Conservation (phyloP, 2,888 invertebrate species). For the Andrena camellia region DNA sequence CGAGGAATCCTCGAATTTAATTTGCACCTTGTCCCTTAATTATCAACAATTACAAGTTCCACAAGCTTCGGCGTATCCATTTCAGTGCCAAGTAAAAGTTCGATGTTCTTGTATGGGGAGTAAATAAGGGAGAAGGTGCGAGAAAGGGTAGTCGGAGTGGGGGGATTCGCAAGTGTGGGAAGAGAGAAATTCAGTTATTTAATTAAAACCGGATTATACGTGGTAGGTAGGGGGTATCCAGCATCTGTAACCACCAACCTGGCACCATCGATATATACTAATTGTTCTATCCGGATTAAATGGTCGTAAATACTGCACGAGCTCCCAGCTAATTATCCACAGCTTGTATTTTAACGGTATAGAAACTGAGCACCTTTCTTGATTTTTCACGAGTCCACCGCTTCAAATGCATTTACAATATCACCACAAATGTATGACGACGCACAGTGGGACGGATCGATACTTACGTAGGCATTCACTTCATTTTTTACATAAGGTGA, state of each 20-base stretch:
- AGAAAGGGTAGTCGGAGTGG: not conserved
- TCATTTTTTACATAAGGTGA: too few relatives aligned
- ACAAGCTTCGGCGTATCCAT: slow-evolving; percentile 42
- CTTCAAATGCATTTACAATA: slow-evolving; percentile 5
- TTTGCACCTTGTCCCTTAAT: not conserved
- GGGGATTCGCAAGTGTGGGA: slow-evolving; percentile 28
- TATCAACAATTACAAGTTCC: slow-evolving; percentile 7
- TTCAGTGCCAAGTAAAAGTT: slow-evolving; percentile 15
- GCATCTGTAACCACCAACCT: slow-evolving; percentile 71
- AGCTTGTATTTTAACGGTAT: slow-evolving; percentile 57
- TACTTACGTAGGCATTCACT: too few relatives aligned
- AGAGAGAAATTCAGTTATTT: slow-evolving; percentile 77
- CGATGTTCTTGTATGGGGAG: slow-evolving; percentile 21
- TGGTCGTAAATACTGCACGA: slow-evolving; percentile 66
- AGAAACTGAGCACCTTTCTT: slow-evolving; percentile 36
- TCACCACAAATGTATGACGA: not conserved
- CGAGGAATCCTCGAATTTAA: not conserved
- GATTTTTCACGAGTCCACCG: slow-evolving; percentile 29
- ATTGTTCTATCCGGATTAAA: slow-evolving; percentile 80
- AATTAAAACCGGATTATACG: slow-evolving; percentile 84
- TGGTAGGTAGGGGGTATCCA: slow-evolving; percentile 63
- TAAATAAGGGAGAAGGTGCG: not conserved
- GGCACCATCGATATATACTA: slow-evolving; percentile 76
- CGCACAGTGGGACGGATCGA: too few relatives aligned
- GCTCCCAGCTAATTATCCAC: slow-evolving; percentile 65